phyloP scores from a whole-genome alignment of 2,797 vertebrate genomes.

The Staurois parvus region DNA sequence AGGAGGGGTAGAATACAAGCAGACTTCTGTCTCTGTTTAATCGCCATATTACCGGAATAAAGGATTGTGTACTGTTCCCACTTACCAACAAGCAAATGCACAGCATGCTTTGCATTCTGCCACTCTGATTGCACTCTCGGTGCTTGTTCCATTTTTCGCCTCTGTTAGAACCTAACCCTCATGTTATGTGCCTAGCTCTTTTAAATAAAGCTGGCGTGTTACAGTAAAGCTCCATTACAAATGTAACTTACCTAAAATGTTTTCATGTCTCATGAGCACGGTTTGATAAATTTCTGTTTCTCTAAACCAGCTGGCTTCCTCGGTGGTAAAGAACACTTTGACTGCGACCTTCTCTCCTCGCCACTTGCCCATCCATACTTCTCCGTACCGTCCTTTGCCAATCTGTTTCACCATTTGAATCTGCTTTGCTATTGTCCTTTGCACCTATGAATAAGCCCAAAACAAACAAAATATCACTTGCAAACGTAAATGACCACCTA shows the following conservation, averaged over 20 bases:
- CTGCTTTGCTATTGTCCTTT: conserved; percentile 96
- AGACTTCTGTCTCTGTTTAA: no score
- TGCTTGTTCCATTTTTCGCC: no score
- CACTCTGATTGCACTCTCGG: no score
- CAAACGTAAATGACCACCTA: conserved; percentile 50
- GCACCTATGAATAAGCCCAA: conserved; percentile 81
- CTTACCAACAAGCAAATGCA: no score
- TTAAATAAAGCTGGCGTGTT: neutral
- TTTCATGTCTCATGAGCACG: conserved; percentile 97
- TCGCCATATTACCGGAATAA: no score
- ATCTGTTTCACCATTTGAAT: conserved; percentile 99
- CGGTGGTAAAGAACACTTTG: conserved; percentile 96
- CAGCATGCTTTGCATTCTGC: no score
- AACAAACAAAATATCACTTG: conserved; percentile 21
- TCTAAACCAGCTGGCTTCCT: conserved; percentile 98
- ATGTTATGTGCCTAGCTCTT: no score
- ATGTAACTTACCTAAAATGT: conserved; percentile 87
- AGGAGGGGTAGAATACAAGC: no score
- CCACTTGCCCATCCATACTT: conserved; percentile 98
- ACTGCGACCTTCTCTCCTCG: conserved; percentile 94
- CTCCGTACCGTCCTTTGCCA: conserved; percentile 95
- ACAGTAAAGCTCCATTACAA: neutral
- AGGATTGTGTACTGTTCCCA: no score
- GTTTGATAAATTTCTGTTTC: conserved; percentile 99
- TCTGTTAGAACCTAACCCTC: no score